Base-by-base conservation (phyloP, 2,888 invertebrate genomes). In the Limnephilus rhombicus region DNA sequence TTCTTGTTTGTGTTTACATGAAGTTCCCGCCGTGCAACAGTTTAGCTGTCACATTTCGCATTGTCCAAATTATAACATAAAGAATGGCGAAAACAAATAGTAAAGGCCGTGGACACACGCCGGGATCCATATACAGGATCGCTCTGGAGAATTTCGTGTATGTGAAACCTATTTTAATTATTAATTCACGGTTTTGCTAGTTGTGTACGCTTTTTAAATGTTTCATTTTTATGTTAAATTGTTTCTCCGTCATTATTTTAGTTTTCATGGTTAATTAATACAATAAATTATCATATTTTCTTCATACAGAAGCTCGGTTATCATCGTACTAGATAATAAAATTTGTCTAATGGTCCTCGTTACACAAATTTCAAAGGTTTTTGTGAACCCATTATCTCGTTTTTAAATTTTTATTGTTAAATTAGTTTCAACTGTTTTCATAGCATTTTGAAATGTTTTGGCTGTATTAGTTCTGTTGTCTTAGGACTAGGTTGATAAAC, bases 141-240 rank as follows among this genome's bases (percentile, higher is more conserved):
- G 95, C 96, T 34, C 95, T 97, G 41, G 95, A 95, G 95, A 96
- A 97, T 94, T 97, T 97, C 94, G 96, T 97, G 96, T 97, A 95
- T 95, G 96, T 68, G 24, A 24, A 9, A n/a, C 24, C 68, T 68
- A 68, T 68, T 68, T 49, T 49, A 13, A 15, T 45, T 68, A 53
- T 53, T 18, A 18, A 24, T 53, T 18, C 18, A 53, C 53, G 18
- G 5, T 49, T 15, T 15, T 53, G 53, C 13, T 24, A 15, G 53
- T 7, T 53, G 15, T 53, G 53, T 2, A 13, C 53, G 53, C 53
- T 53, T 96, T 94, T 91, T 87, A 81, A 81, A 81, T 81, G 31
- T 81, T 31, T n/a, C 7, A 29, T 80, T n/a, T 80, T 81, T 31
- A 15, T 31, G 29, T 15, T 24, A n/a, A n/a, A 13, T 31, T 49